A percentile compares a stretch with the other conserved stretches of the same genome.
Conservation (phyloP, 2,113 vertebrate species). For the Eulemur macaco region DNA sequence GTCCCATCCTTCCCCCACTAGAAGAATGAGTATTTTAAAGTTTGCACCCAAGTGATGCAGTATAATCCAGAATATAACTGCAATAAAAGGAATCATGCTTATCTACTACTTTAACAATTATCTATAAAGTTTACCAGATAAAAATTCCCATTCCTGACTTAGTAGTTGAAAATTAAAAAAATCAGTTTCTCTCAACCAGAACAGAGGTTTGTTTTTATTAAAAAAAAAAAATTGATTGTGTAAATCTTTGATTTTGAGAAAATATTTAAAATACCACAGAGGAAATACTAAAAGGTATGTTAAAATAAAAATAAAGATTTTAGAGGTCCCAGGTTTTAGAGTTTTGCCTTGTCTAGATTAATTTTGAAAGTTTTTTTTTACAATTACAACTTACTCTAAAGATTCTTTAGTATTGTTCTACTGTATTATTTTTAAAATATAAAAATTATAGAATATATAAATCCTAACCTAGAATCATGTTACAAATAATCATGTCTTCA, state of each 20-base stretch:
- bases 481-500: not conserved
- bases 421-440: slow-evolving; percentile 36
- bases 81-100: slow-evolving; percentile 30
- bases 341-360: slow-evolving; percentile 57
- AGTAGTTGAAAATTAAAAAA: slow-evolving; percentile 26
- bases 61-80: not conserved
- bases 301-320: not conserved
- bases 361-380: slow-evolving; percentile 46
- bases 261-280: slow-evolving; percentile 4
- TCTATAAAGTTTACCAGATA: slow-evolving; percentile 52
- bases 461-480: slow-evolving; percentile 27
- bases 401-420: not conserved
- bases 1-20: not conserved
- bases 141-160: slow-evolving; percentile 29
- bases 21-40: slow-evolving; percentile 34
- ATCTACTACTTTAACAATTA: slow-evolving; percentile 21
- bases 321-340: slow-evolving; percentile 32
- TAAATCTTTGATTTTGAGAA: slow-evolving; percentile 46
- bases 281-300: too few relatives aligned
- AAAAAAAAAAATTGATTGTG: slow-evolving; percentile 9
- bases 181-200: not conserved
- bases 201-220: not conserved
- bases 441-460: slow-evolving; percentile 29
- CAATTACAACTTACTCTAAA: slow-evolving; percentile 39
- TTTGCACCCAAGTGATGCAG: slow-evolving; percentile 42